Evolutionary conservation across 2,888 invertebrate genomes (phyloP), one percentile per base, ranked within the genome.

Genomic region (Hydraecia micacea): DNA sequence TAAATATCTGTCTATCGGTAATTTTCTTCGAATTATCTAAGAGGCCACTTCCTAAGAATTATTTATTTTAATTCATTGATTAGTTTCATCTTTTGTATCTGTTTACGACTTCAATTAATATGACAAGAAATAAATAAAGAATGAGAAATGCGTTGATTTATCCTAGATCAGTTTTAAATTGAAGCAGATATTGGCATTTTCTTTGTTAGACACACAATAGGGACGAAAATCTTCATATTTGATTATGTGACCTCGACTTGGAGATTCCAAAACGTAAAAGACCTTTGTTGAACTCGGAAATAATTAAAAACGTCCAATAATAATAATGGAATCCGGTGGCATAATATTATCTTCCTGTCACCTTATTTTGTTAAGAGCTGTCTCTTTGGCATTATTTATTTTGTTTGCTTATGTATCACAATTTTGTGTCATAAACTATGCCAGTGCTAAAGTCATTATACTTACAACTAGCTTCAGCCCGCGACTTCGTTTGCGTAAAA

Each of bases 11-110:
- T 81, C 74, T 79, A 76, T 71, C 77, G 81, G 77, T 77, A 81
- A 88, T 88, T 86, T 85, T 75, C 85, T 83, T 80, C 85, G 85
- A 90, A 88, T 87, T 88, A 87, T 86, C 77, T 84, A 52, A 66
- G 69, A 74, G 36, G 79, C 75, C 79, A 86, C 79, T 88, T 89
- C 75, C 74, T 69, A 70, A 28, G 60, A 71, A 78, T 67, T 49
- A 62, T 75, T 65, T 42, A 0, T 55, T 52, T 60, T 67, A 39
- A 55, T 52, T 63, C 4, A 58, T 39, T 78, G 32, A 66, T 80
- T 58, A 60, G 18, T 21, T 70, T 76, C 68, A 15, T 18, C 46
- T 65, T n/a, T 32, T 63, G 8, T 36, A 67, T 65, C 39, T 55
- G 32, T 66, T 70, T 52, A 28, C 21, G 15, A 63, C 15, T 46